phyloP scores from a whole-genome alignment of 2,797 vertebrate genomes.

The Babyrousa celebensis region DNA sequence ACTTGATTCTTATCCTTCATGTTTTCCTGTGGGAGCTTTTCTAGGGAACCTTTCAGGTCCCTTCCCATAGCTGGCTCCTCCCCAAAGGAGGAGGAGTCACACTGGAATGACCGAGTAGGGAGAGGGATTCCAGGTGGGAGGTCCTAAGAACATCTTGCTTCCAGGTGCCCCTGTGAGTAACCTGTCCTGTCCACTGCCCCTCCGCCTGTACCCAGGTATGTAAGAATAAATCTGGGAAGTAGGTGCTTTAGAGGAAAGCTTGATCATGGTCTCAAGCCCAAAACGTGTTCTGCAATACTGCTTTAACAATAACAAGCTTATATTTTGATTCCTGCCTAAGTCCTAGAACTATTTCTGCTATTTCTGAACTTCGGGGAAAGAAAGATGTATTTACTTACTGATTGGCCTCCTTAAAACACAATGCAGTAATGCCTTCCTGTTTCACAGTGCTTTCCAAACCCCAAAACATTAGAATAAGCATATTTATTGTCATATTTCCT shows the following conservation, averaged over 20 bases:
- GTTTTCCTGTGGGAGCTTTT: neutral
- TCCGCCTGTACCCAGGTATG: neutral
- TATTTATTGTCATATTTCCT: neutral
- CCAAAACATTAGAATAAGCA: neutral
- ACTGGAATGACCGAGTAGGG: rapidly evolving
- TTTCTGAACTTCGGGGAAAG: neutral
- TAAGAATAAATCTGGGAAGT: neutral
- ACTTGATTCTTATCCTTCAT: neutral
- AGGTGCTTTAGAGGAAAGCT: neutral
- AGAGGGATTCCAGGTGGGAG: neutral
- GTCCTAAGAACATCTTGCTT: neutral
- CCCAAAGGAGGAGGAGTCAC: neutral
- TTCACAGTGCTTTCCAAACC: neutral
- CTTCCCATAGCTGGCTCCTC: too few species aligned
- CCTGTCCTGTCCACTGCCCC: rapidly evolving
- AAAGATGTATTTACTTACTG: neutral
- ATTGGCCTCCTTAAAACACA: neutral
- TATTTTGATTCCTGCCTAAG: neutral
- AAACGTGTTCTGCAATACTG: neutral
- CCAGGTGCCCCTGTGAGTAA: neutral
- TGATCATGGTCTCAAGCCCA: neutral
- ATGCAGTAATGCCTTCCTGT: neutral
- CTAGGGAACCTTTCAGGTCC: neutral
- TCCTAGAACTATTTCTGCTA: constrained; percentile 3
- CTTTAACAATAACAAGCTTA: neutral